A percentile compares a stretch with the other conserved stretches of the same genome.
Evolutionary conservation across 35 echinoderm and acorn worm species (phyloP).

Genomic region (Strongylocentrotus purpuratus): DNA sequence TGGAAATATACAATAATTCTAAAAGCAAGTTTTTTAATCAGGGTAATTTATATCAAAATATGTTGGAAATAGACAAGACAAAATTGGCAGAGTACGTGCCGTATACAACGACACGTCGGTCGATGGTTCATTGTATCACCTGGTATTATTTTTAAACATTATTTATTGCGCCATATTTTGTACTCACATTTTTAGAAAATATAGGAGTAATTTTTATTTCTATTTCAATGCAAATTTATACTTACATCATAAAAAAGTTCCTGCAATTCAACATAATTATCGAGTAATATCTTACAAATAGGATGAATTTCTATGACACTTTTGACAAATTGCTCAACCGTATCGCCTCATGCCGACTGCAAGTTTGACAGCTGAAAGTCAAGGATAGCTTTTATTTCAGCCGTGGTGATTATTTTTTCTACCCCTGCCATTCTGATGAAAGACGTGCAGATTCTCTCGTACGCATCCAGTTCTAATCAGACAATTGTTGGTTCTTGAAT

Average conservation of each 20-base stretch:
- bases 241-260: neutral
- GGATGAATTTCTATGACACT: neutral
- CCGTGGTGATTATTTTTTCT: neutral
- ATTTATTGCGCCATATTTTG: too few species aligned
- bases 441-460: constrained; percentile 1
- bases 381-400: neutral
- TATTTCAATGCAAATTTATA: neutral
- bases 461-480: neutral
- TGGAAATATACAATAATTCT: too few species aligned
- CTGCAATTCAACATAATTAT: neutral
- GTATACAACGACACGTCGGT: too few species aligned
- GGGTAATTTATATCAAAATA: too few species aligned
- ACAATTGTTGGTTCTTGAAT: neutral
- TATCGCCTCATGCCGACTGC: neutral
- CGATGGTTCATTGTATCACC: too few species aligned
- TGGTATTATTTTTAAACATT: too few species aligned
- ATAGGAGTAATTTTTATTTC: neutral
- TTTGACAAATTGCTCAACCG: neutral
- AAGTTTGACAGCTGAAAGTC: neutral
- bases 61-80: too few species aligned
- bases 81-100: too few species aligned
- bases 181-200: too few species aligned
- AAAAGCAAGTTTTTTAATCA: too few species aligned
- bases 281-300: neutral
- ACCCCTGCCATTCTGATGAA: neutral